Evolutionary conservation across 2,797 vertebrate species (phyloP), one percentile per base, ranked within the genome.

Genomic region (Anas flavirostris): DNA sequence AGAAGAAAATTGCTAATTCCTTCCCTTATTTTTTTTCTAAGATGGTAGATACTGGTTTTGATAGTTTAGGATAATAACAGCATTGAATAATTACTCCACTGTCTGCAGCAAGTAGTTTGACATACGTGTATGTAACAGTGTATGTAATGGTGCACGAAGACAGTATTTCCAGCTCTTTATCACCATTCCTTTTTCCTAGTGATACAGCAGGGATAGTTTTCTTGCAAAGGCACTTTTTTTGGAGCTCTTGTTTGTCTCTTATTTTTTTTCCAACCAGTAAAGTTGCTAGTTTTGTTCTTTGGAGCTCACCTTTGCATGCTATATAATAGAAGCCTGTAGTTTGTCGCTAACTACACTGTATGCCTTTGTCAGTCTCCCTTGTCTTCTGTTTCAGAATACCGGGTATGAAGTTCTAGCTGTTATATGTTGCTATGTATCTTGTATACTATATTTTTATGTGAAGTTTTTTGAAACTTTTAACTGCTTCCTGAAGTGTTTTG

Each of bases 121-220:
- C 29, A 43, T 5, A 28, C 8, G 11, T 31, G 35, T 0, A 2
- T 9, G 6, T n/a, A 43, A 48, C 46, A 48, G 22, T 46, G 44
- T 19, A 44, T 44, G n/a, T 66, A 77, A 68, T 35, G 66, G 16
- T 52, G 28, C 50, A 70, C 29, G 8, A 33, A 25, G 44, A 43
- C 18, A 46, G 5, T 80, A 69, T 84, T 77, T 84, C 23, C n/a
- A 55, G 28, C 56, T 78, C 33, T 63, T 67, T 60, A 15, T 35
- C 13, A 8, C 41, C 15, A 3, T 64, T 48, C 35, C 1, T 46
- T 73, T 78, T 50, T 16, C 44, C 31, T 25, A 18, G n/a, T 15
- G 55, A 59, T 35, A 19, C 25, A 67, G 19, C 16, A 33, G 55
- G 46, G 13, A 5, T 46, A 33, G n/a, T 66, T 75, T 64, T 28